Conservation (phyloP, 1,140 invertebrate genomes). For the Aphis craccivora region DNA sequence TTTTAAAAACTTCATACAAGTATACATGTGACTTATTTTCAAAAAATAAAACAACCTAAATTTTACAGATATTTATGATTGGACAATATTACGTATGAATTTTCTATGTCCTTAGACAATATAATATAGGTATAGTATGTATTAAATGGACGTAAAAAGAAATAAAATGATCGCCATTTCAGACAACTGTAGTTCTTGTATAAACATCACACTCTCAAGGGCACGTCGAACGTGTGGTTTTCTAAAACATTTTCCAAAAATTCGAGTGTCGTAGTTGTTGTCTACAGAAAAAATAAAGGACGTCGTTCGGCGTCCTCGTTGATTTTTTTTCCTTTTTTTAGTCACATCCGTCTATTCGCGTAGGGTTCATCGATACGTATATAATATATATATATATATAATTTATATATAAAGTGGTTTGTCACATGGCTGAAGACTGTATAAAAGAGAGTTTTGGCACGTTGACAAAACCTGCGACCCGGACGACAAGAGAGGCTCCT, state of each 20-base stretch:
- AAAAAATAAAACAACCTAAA: too few species aligned
- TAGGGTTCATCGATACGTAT: not conserved
- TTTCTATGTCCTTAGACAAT: not conserved
- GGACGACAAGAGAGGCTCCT: slow-evolving; percentile 29
- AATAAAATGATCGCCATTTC: not conserved
- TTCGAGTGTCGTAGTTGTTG: not conserved
- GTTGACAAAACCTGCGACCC: slow-evolving; percentile 50
- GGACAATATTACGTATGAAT: not conserved
- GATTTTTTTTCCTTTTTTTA: not conserved
- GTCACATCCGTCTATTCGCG: not conserved
- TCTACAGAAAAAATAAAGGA: not conserved
- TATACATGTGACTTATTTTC: too few species aligned
- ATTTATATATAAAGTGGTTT: slow-evolving; percentile 48
- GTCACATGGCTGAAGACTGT: slow-evolving; percentile 43
- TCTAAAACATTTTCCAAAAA: not conserved
- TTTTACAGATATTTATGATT: not conserved
- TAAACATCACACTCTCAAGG: not conserved
- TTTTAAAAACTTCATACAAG: too few species aligned
- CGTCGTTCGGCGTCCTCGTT: not conserved
- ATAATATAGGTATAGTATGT: not conserved
- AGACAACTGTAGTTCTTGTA: not conserved
- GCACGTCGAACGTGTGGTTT: not conserved
- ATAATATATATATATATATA: not conserved
- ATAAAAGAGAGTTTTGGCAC: slow-evolving; percentile 49
- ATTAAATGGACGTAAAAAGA: not conserved